Conservation (phyloP, 2,888 invertebrate species). For the Venusia cambrica region DNA sequence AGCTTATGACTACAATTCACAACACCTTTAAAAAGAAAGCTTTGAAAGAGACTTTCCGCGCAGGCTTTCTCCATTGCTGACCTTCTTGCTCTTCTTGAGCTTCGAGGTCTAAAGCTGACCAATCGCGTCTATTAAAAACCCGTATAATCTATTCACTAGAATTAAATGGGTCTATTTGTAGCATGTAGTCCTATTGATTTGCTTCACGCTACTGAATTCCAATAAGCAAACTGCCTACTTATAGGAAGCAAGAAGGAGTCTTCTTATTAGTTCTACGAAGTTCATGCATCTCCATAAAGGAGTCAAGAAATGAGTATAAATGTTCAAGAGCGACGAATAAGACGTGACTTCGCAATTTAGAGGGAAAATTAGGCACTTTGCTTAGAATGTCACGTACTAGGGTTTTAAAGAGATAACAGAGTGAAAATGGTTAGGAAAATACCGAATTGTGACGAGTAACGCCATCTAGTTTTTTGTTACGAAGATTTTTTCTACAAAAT, state of each 20-base stretch:
- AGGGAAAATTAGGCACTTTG: constrained; percentile 71
- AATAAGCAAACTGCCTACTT: constrained; percentile 22
- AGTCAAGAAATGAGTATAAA: constrained; percentile 68
- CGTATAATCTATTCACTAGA: no score
- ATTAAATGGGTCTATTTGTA: no score
- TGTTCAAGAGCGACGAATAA: constrained; percentile 60
- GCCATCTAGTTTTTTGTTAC: constrained; percentile 58
- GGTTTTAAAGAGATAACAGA: constrained; percentile 32
- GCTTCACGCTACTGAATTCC: constrained; percentile 31
- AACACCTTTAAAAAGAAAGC: no score
- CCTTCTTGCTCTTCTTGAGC: no score
- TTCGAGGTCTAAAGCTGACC: no score
- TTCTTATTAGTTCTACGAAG: constrained; percentile 53
- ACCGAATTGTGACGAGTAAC: constrained; percentile 34
- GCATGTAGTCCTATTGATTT: constrained; percentile 11
- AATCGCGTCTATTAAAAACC: no score
- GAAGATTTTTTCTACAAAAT: no score
- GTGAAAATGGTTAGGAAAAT: constrained; percentile 14
- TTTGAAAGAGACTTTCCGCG: no score
- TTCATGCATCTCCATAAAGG: constrained; percentile 64
- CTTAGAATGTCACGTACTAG: constrained; percentile 66
- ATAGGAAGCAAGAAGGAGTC: no score
- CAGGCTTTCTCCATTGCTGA: no score
- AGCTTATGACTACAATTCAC: no score
- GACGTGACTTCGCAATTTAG: constrained; percentile 70